These are phyloP conservation scores for Rhizoglyphus robini DNA, from an alignment of 1,140 invertebrate species.

Conservation along the genomic window DNA sequence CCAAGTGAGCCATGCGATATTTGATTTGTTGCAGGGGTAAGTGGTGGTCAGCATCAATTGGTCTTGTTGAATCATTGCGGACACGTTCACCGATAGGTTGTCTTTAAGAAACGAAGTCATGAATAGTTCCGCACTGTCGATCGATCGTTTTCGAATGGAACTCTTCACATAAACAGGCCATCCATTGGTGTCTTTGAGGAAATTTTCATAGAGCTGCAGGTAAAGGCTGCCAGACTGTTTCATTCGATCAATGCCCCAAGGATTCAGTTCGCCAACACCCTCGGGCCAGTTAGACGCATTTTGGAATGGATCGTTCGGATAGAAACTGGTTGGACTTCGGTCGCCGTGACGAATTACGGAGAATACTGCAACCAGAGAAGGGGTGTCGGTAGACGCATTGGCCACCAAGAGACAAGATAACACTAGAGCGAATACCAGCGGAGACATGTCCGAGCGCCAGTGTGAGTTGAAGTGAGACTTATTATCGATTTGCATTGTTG, in stretches of 20 bases:
- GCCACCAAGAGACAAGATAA: not conserved
- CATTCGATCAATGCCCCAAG: slow-evolving; percentile 17
- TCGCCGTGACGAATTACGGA: slow-evolving; percentile 20
- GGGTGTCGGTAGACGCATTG: not conserved
- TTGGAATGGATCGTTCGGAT: slow-evolving; percentile 19
- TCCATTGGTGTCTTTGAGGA: slow-evolving; percentile 2
- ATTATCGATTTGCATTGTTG: not conserved
- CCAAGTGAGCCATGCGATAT: not conserved
- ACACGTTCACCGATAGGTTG: not conserved
- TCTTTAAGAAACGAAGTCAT: not conserved
- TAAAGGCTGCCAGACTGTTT: slow-evolving; percentile 6
- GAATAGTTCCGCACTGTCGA: slow-evolving; percentile 15
- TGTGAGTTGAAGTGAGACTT: not conserved
- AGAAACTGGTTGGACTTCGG: slow-evolving; percentile 16
- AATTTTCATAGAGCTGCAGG: slow-evolving; percentile 11
- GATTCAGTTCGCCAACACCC: slow-evolving; percentile 11
- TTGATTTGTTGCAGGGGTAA: not conserved
- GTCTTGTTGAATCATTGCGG: not conserved
- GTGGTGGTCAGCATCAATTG: slow-evolving; percentile 15
- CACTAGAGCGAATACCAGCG: too few species aligned
- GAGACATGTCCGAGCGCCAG: too few species aligned
- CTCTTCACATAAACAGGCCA: slow-evolving; percentile 7
- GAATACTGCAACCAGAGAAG: not conserved
- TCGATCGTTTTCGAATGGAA: slow-evolving; percentile 4
- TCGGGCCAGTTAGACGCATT: slow-evolving; percentile 36